A percentile compares a stretch with the other conserved stretches of the same genome.
phyloP scores from a whole-genome alignment of 2,113 vertebrate species.

The Porphyrio hochstetteri region DNA sequence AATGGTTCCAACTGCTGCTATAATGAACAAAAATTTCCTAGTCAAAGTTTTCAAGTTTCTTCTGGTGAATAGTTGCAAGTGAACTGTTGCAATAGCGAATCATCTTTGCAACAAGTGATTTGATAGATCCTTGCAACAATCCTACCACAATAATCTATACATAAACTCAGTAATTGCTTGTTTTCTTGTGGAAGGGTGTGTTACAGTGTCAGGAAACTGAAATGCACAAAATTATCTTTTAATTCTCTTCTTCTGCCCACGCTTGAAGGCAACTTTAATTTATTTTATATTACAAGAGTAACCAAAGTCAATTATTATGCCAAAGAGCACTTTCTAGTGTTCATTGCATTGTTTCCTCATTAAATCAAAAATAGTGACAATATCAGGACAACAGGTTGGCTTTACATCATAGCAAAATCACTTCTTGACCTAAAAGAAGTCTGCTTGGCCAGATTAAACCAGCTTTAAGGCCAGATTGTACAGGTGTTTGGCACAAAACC shows the following conservation, averaged over 20 bases:
- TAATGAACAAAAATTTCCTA: neutral
- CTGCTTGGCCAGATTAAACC: neutral
- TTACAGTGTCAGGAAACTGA: neutral
- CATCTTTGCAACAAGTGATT: neutral
- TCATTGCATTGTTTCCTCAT: neutral
- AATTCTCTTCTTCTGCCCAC: neutral
- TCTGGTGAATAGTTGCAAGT: neutral
- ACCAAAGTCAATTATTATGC: neutral
- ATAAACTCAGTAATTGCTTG: neutral
- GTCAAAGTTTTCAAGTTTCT: neutral
- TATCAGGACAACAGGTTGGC: neutral
- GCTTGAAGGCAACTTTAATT: neutral
- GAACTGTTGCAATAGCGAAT: neutral
- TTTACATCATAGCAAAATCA: neutral
- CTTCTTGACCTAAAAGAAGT: neutral
- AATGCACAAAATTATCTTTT: neutral
- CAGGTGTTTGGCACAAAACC: conserved; percentile 15
- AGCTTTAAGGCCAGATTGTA: neutral
- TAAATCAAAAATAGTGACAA: neutral
- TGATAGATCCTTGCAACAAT: neutral
- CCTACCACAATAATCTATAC: neutral
- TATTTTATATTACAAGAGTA: neutral
- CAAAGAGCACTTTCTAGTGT: neutral
- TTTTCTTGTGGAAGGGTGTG: neutral
- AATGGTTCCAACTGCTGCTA: neutral